Percentiles rank a stretch among this genome's conserved stretches.
Evolutionary conservation across 2,113 vertebrate species (phyloP).

Genomic region (Aplodontia rufa): DNA sequence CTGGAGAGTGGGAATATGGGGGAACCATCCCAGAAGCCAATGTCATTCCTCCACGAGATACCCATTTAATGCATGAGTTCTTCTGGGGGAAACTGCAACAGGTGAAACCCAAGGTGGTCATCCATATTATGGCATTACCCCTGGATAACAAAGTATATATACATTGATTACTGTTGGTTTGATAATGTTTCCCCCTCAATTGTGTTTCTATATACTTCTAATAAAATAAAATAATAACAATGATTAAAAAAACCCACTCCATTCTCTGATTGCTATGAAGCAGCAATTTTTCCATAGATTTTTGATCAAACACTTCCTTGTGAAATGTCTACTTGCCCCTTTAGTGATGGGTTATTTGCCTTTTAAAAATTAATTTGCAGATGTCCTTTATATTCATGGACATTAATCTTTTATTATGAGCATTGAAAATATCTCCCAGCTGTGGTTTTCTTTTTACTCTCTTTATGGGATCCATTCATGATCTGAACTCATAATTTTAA

Average conservation of each 20-base stretch:
- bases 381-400: background rate
- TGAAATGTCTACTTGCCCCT: background rate
- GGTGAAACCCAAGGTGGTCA: too few relatives aligned
- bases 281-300: background rate
- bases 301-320: background rate
- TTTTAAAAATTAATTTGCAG: background rate
- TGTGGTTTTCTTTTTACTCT: background rate
- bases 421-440: background rate
- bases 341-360: background rate
- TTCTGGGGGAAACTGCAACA: too few relatives aligned
- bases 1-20: too few relatives aligned
- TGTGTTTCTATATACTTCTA: too few relatives aligned
- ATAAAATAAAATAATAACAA: too few relatives aligned
- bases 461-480: background rate
- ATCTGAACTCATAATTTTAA: background rate
- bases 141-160: too few relatives aligned
- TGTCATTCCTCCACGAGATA: too few relatives aligned
- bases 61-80: too few relatives aligned
- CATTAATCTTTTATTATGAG: background rate
- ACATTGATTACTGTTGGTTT: too few relatives aligned
- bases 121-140: too few relatives aligned
- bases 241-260: background rate
- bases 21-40: too few relatives aligned
- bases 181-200: too few relatives aligned
- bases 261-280: background rate